Percentiles rank a stretch among this genome's conserved stretches.
Evolutionary conservation across 2,113 vertebrate species (phyloP).

Genomic region (Elephantulus edwardii): DNA sequence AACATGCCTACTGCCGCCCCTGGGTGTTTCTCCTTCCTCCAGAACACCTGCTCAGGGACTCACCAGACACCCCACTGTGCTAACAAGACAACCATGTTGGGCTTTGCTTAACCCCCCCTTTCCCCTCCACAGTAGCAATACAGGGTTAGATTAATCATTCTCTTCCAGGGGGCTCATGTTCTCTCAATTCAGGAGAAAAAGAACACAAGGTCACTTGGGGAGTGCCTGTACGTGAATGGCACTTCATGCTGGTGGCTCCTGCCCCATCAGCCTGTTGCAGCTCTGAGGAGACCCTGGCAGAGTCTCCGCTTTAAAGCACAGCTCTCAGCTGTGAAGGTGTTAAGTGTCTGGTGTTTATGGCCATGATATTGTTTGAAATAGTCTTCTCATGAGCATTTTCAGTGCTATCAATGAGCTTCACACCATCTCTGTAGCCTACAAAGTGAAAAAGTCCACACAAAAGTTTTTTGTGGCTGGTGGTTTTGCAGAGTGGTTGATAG

Average conservation of each 20-base stretch:
- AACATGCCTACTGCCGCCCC: fast-evolving
- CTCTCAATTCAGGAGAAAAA: background rate
- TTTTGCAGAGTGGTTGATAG: background rate
- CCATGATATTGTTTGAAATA: background rate
- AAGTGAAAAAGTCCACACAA: background rate
- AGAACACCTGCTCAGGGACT: background rate
- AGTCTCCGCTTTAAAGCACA: too few species aligned
- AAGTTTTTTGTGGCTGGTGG: background rate
- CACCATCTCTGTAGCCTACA: background rate
- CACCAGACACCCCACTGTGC: background rate
- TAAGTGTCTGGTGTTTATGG: background rate
- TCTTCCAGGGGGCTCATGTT: background rate
- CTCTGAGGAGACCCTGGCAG: background rate
- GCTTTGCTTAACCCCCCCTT: background rate
- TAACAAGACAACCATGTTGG: background rate
- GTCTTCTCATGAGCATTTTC: background rate
- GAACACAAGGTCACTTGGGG: background rate
- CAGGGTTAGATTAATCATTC: background rate
- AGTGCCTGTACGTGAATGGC: background rate
- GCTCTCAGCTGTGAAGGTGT: background rate
- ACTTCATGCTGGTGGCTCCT: background rate
- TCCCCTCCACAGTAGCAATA: background rate
- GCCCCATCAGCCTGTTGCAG: background rate
- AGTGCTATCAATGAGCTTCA: background rate
- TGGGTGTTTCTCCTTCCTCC: background rate